Conservation (phyloP, 2,888 invertebrate species). For the Cerceris ruficornis region DNA sequence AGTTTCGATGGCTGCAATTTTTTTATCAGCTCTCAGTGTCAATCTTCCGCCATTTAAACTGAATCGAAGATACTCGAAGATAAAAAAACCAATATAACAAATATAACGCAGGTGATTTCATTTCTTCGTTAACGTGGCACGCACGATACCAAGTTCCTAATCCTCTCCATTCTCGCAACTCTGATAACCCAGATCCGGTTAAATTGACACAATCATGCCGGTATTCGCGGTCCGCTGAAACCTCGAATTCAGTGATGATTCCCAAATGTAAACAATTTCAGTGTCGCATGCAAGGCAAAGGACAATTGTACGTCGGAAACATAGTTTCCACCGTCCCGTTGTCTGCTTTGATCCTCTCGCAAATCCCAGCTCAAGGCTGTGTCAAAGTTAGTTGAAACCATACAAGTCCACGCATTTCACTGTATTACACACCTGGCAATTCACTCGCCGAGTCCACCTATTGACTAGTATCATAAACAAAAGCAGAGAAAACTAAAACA, state of each 20-base stretch:
- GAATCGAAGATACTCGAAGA: no score
- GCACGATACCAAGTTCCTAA: no score
- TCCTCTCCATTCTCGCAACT: no score
- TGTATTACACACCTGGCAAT: slow-evolving; percentile 11
- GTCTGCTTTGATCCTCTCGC: background rate
- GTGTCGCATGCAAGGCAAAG: background rate
- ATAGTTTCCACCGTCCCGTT: slow-evolving; percentile 1
- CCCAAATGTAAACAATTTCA: slow-evolving; percentile 5
- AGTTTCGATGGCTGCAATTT: no score
- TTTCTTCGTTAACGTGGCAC: no score
- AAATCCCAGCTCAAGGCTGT: background rate
- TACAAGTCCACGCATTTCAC: slow-evolving; percentile 5
- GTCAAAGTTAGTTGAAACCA: background rate
- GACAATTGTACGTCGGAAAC: background rate
- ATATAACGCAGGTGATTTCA: no score
- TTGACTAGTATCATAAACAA: slow-evolving; percentile 8
- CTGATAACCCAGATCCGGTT: background rate
- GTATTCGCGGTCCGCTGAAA: background rate
- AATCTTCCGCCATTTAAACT: no score
- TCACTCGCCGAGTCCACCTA: slow-evolving; percentile 20
- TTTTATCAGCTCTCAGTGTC: no score
- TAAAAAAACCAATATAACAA: no score
- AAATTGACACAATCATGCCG: background rate
- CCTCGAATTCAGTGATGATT: slow-evolving; percentile 1
- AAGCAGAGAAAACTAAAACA: slow-evolving; percentile 2